Base-by-base conservation (phyloP, 2,113 vertebrate genomes). In the Sinocyclocheilus grahami region DNA sequence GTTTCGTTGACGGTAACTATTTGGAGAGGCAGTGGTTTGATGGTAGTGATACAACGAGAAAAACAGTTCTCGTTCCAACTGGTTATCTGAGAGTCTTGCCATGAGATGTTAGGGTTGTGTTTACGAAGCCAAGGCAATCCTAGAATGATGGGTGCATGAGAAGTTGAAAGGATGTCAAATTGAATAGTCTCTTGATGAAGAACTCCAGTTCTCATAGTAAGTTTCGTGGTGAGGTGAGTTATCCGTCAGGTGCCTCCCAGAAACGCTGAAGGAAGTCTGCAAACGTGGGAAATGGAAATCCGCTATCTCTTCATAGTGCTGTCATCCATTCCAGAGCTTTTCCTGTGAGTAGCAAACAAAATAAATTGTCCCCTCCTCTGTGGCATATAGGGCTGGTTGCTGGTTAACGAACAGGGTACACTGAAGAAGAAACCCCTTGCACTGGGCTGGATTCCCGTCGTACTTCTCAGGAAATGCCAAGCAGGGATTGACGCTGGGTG, bases 1-100 rank as follows among this genome's bases (percentile, higher is more conserved):
- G 6, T 51, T 12, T 53, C 42, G 1, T 1, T 46, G 3, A 46
- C 16, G 4, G 0, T 6, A 5, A 20, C 18, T 6, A 5, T 20
- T n/a, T 6, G 6, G 0, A 14, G 51, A 0, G 13, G 13, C 4
- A 53, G 12, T 3, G 51, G 12, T 1, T 4, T 14, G 4, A 14
- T 3, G 2, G 0, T 11, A 2, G 46, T 0, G 11, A 48, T 12
- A 12, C 46, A 48, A 48, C 2, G 10, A 3, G 10, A 3, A 12
- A 12, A 0, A 5, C 13, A 14, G 4, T 48, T 48, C 46, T 48
- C 46, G 2, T 22, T 20, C 60, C 3, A n/a, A 3, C 22, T 3
- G 1, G 1, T 0, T 1, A 62, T 62, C 1, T n/a, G 60, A 10
- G 8, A 22, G 0, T n/a, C 9, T 4, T n/a, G 8, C 8, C 9